These are phyloP conservation scores for Malurus alboscapulatus DNA, from an alignment of 2,113 vertebrate genomes.

Conservation along the genomic window DNA sequence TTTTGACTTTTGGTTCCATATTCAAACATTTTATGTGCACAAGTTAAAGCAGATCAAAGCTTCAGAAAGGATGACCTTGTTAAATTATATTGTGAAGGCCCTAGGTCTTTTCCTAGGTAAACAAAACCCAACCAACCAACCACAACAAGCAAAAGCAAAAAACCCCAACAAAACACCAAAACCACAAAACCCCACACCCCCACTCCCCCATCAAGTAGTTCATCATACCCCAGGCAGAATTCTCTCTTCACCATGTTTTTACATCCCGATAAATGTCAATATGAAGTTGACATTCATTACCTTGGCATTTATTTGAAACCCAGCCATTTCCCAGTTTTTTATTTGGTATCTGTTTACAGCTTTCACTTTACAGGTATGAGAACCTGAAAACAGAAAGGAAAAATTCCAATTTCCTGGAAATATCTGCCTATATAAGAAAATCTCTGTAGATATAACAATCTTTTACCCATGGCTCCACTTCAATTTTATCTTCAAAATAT, in stretches of 20 bases:
- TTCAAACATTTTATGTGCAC: not conserved
- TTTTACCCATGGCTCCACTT: not conserved
- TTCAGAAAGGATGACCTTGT: not conserved
- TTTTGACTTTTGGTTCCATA: not conserved
- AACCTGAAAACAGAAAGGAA: not conserved
- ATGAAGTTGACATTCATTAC: not conserved
- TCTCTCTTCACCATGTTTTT: not conserved
- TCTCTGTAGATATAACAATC: not conserved
- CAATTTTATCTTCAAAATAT: not conserved
- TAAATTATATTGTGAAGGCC: not conserved
- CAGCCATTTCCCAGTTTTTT: not conserved
- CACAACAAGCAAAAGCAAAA: not conserved
- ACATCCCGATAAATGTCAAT: not conserved
- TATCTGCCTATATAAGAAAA: not conserved
- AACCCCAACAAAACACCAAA: rapidly evolving
- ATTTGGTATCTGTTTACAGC: not conserved
- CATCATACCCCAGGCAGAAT: not conserved
- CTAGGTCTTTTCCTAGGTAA: not conserved
- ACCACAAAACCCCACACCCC: rapidly evolving
- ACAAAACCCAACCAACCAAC: not conserved
- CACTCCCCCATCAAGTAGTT: not conserved
- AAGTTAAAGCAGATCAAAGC: not conserved
- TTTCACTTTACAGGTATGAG: not conserved
- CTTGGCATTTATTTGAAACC: not conserved
- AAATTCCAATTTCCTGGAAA: not conserved